Evolutionary conservation across 2,888 invertebrate species (phyloP).

Genomic region (Dasypolia templi): DNA sequence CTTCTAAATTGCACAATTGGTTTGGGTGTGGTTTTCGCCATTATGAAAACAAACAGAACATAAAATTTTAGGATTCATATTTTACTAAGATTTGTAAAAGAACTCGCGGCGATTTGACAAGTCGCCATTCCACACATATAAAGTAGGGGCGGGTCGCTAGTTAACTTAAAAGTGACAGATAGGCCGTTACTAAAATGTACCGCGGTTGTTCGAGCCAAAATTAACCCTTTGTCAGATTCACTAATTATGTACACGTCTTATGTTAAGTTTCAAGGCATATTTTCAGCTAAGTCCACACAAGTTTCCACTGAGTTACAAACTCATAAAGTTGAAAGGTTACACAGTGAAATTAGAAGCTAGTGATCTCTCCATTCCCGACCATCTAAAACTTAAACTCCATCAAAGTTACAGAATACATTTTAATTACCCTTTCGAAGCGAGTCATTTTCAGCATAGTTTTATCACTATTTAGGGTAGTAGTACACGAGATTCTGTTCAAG

Average conservation of each 20-base stretch:
- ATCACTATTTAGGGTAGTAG: constrained; percentile 8
- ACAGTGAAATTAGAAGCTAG: constrained; percentile 32
- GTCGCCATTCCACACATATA: background rate
- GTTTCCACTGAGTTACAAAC: constrained; percentile 18
- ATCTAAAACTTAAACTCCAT: constrained; percentile 43
- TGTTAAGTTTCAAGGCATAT: constrained; percentile 23
- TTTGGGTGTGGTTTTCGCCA: background rate
- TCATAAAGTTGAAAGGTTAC: constrained; percentile 38
- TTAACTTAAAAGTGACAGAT: background rate
- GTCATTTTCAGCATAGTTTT: constrained; percentile 33
- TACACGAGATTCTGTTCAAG: background rate
- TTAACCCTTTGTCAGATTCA: background rate
- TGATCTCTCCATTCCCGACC: constrained; percentile 36
- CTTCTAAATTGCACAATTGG: background rate
- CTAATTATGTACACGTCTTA: background rate
- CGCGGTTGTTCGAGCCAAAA: background rate
- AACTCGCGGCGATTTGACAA: too few species aligned
- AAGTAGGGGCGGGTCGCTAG: background rate
- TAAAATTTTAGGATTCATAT: too few species aligned
- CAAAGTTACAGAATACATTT: constrained; percentile 55
- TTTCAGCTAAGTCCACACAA: constrained; percentile 21
- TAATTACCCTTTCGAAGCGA: constrained; percentile 45
- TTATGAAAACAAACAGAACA: too few species aligned
- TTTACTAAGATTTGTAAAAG: too few species aligned
- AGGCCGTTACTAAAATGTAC: too few species aligned